phyloP scores from a whole-genome alignment of 2,113 vertebrate genomes.

The Todiramphus chloris region DNA sequence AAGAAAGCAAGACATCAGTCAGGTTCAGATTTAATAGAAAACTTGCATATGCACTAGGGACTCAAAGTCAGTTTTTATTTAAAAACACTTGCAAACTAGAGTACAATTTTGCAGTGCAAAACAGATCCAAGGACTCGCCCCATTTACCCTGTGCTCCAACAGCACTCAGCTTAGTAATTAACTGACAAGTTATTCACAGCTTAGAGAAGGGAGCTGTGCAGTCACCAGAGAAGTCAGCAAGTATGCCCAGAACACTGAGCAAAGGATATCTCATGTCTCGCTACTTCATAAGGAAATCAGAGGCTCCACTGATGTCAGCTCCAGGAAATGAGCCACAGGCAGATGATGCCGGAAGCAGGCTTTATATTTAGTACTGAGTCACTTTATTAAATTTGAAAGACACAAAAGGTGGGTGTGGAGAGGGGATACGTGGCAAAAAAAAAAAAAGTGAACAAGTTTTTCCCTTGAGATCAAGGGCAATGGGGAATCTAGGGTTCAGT shows the following conservation, averaged over 20 bases:
- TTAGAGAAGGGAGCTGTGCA: neutral
- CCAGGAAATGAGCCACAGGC: conserved; percentile 61
- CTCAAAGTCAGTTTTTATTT: conserved; percentile 6
- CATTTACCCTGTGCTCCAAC: neutral
- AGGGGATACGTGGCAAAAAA: neutral
- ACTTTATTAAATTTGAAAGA: conserved; percentile 38
- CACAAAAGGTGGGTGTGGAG: conserved; percentile 45
- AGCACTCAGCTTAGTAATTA: neutral
- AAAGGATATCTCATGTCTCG: neutral
- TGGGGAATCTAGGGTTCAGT: neutral
- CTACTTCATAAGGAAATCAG: conserved; percentile 17
- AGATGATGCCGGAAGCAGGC: conserved; percentile 44
- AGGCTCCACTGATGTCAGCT: conserved; percentile 56
- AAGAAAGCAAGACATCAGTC: conserved; percentile 43
- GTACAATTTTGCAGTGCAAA: neutral
- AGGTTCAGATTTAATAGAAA: conserved; percentile 44
- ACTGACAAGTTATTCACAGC: neutral
- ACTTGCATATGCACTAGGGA: neutral
- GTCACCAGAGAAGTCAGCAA: neutral
- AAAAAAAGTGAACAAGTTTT: neutral
- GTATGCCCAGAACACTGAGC: neutral
- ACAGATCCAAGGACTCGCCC: neutral
- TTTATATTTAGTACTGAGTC: conserved; percentile 66
- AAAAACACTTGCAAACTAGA: neutral
- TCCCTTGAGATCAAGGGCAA: neutral